Evolutionary conservation across 2,888 invertebrate genomes (phyloP).

Genomic region (Parnassius mnemosyne): DNA sequence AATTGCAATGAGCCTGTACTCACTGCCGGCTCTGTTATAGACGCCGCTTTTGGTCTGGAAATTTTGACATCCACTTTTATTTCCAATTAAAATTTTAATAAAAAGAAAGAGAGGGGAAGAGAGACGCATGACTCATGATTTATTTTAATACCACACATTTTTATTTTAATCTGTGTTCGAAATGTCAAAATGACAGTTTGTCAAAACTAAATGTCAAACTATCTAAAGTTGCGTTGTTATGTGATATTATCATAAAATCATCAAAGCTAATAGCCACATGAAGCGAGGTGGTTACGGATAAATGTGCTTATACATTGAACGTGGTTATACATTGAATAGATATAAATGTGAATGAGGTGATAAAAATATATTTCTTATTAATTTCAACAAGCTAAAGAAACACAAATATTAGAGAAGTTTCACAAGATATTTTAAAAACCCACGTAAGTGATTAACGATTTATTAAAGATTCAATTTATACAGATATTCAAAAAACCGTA

Average conservation of each 20-base stretch:
- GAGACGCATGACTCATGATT: slow-evolving; percentile 10
- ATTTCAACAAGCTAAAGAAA: slow-evolving; percentile 5
- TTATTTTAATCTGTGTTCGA: not conserved
- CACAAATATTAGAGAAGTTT: not conserved
- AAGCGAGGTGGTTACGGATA: slow-evolving; percentile 8
- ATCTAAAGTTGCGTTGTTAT: slow-evolving; percentile 5
- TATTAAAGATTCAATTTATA: too few species aligned
- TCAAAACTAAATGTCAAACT: not conserved
- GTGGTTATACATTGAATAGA: slow-evolving; percentile 13
- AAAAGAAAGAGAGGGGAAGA: slow-evolving; percentile 1
- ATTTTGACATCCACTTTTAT: slow-evolving; percentile 8
- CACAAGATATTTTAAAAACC: not conserved
- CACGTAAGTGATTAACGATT: too few species aligned
- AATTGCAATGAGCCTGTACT: slow-evolving; percentile 65
- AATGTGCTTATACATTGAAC: slow-evolving; percentile 8
- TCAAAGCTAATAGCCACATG: slow-evolving; percentile 24
- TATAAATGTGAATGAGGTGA: slow-evolving; percentile 20
- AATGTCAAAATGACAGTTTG: not conserved
- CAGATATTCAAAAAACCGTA: too few species aligned
- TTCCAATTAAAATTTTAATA: not conserved
- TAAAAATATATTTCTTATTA: not conserved
- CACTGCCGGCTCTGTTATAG: slow-evolving; percentile 60
- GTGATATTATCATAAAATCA: slow-evolving; percentile 13
- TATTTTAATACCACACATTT: slow-evolving; percentile 15
- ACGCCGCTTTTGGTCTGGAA: slow-evolving; percentile 70